Evolutionary conservation across 2,113 vertebrate species (phyloP).

Genomic region (Myxocyprinus asiaticus): DNA sequence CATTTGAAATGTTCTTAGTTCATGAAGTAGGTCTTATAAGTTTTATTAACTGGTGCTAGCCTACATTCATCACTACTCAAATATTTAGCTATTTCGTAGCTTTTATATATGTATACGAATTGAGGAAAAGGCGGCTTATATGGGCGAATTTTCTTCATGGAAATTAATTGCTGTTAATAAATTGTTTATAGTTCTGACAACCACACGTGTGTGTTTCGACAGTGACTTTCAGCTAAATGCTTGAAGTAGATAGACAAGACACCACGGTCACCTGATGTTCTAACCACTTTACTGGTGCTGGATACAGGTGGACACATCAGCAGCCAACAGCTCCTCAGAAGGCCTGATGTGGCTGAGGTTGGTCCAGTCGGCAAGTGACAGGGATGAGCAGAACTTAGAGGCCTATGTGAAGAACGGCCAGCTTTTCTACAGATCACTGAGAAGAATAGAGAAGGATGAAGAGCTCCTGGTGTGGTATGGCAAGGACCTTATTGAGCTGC

Average conservation of each 20-base stretch:
- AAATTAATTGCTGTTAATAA: not conserved
- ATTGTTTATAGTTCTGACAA: not conserved
- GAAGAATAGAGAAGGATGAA: slow-evolving; percentile 94
- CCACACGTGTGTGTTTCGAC: not conserved
- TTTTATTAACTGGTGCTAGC: no score
- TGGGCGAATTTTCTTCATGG: not conserved
- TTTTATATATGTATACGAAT: no score
- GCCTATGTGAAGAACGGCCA: slow-evolving; percentile 98
- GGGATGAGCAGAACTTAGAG: slow-evolving; percentile 95
- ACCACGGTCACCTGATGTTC: not conserved
- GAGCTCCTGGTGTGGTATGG: slow-evolving; percentile 98
- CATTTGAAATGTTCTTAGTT: no score
- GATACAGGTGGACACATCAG: slow-evolving; percentile 92
- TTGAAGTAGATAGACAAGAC: not conserved
- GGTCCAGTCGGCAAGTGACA: slow-evolving; percentile 92
- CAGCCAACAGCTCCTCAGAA: slow-evolving; percentile 90
- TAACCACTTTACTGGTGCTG: slow-evolving; percentile 1
- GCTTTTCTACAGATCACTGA: slow-evolving; percentile 93
- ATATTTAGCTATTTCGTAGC: no score
- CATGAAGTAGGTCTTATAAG: no score
- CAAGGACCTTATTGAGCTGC: slow-evolving; percentile 90
- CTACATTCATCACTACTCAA: no score
- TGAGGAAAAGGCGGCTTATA: no score
- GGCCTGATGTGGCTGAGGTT: slow-evolving; percentile 95
- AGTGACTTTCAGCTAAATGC: not conserved